These are phyloP conservation scores for Sialia sialis DNA, from an alignment of 2,113 vertebrate species.

Conservation along the genomic window DNA sequence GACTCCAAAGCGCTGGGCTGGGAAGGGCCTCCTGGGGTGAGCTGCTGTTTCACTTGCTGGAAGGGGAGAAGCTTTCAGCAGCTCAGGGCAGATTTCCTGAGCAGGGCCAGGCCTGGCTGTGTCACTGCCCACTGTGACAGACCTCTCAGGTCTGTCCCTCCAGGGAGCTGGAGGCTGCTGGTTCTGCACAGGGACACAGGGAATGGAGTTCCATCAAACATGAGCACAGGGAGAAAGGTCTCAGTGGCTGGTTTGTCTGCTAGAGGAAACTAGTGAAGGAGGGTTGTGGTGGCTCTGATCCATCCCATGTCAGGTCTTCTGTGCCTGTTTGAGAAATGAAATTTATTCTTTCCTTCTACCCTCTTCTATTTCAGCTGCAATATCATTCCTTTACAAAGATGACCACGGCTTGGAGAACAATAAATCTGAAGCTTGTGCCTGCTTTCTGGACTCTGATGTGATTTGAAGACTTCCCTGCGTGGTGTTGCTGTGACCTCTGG, in stretches of 20 bases:
- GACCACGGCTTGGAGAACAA: neutral
- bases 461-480: neutral
- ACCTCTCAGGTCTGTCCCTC: neutral
- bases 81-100: neutral
- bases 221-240: neutral
- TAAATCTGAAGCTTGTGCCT: neutral
- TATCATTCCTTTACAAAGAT: constrained; percentile 78
- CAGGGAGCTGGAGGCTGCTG: neutral
- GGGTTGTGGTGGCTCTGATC: neutral
- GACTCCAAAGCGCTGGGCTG: constrained; percentile 87
- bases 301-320: neutral
- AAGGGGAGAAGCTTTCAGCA: neutral
- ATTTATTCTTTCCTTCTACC: neutral
- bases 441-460: neutral
- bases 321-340: neutral
- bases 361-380: constrained; percentile 71
- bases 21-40: constrained; percentile 92
- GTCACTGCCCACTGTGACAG: neutral
- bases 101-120: neutral
- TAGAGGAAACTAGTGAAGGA: neutral
- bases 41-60: neutral
- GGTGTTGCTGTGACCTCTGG: neutral
- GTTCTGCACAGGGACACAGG: neutral
- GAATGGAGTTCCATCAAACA: accelerated
- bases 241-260: neutral